These are phyloP conservation scores for Pheosia gnoma DNA, from an alignment of 2,888 invertebrate genomes.

Conservation along the genomic window DNA sequence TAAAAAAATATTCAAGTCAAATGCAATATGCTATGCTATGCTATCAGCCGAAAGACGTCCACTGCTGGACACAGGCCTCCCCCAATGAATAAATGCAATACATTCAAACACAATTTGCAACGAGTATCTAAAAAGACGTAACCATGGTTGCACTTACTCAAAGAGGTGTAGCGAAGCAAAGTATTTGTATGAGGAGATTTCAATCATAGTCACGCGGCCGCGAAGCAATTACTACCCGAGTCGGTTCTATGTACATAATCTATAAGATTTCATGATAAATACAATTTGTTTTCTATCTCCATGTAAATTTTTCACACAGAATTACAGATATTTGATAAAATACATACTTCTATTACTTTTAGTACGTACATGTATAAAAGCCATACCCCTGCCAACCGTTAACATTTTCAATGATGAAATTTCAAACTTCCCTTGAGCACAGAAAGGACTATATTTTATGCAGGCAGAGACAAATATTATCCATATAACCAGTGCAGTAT, in stretches of 20 bases:
- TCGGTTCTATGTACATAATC: conserved; percentile 3
- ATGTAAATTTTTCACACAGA: background rate
- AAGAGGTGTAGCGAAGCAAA: conserved; percentile 26
- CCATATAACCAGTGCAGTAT: conserved; percentile 42
- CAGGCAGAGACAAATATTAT: conserved; percentile 22
- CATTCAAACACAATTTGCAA: conserved; percentile 28
- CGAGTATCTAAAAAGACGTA: conserved; percentile 27
- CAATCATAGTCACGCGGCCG: conserved; percentile 32
- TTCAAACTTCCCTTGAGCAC: background rate
- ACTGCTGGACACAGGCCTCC: too few species aligned
- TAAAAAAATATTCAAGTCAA: too few species aligned
- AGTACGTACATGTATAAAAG: too few species aligned
- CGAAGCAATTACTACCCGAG: conserved; percentile 20
- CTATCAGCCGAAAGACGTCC: too few species aligned
- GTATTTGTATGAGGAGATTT: conserved; percentile 34
- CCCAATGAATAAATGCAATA: too few species aligned
- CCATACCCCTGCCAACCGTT: too few species aligned
- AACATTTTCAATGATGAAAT: background rate
- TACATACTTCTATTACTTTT: too few species aligned
- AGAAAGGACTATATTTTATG: background rate
- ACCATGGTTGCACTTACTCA: conserved; percentile 16
- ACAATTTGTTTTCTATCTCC: background rate
- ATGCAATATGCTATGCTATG: too few species aligned
- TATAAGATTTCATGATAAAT: conserved; percentile 3
- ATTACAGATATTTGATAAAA: background rate